phyloP scores from a whole-genome alignment of 2,113 vertebrate species.

The Aix galericulata region DNA sequence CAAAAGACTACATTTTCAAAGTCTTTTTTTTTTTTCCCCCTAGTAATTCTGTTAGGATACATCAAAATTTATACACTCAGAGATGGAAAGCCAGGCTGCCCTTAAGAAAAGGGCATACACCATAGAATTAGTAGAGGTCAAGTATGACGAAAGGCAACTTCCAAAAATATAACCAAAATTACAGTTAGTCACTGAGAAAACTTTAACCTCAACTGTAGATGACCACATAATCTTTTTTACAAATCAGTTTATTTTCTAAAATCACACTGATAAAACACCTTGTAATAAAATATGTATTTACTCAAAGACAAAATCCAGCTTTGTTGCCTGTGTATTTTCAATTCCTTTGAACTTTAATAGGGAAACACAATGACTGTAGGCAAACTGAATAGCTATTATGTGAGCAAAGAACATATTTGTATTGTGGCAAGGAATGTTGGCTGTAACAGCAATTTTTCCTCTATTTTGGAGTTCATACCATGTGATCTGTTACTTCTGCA shows the following conservation, averaged over 20 bases:
- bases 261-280: neutral
- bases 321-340: slow-evolving; percentile 1
- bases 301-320: slow-evolving; percentile 22
- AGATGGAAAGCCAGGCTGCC: neutral
- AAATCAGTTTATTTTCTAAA: neutral
- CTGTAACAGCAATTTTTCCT: slow-evolving; percentile 24
- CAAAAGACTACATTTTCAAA: neutral
- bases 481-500: slow-evolving; percentile 40
- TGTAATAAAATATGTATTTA: neutral
- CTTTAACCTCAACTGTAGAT: neutral
- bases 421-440: slow-evolving; percentile 58
- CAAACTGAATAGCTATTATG: slow-evolving; percentile 60
- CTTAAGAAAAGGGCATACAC: neutral
- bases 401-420: slow-evolving; percentile 51
- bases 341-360: slow-evolving; percentile 41
- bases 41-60: neutral
- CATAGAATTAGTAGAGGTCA: neutral
- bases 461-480: neutral
- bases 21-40: neutral
- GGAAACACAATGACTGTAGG: slow-evolving; percentile 20
- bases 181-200: neutral
- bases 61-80: neutral
- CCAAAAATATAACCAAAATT: neutral
- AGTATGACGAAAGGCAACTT: neutral
- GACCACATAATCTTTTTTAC: neutral